Conservation (phyloP, 1,140 invertebrate genomes). For the Plutomurus gul region DNA sequence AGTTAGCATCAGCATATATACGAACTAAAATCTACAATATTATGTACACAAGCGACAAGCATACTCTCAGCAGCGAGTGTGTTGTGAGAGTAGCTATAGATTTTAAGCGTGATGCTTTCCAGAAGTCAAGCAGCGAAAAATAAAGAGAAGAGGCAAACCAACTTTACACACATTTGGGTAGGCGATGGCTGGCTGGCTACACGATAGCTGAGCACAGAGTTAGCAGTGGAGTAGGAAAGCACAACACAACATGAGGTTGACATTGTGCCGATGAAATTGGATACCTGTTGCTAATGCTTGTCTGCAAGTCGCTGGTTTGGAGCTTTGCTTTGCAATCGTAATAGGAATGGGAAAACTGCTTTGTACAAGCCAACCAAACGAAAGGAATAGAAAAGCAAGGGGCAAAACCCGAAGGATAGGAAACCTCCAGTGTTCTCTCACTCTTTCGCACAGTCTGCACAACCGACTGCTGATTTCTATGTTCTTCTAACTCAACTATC, state of each 20-base stretch:
- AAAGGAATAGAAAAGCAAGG: not conserved
- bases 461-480: not conserved
- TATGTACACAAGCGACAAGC: too few relatives aligned
- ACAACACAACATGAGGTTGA: slow-evolving; percentile 37
- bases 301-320: not conserved
- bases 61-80: too few relatives aligned
- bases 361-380: slow-evolving; percentile 2
- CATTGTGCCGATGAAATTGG: slow-evolving; percentile 40
- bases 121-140: too few relatives aligned
- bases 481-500: not conserved
- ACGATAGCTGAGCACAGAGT: not conserved
- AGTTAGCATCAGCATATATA: too few relatives aligned
- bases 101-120: too few relatives aligned
- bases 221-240: slow-evolving; percentile 4
- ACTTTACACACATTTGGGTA: too few relatives aligned
- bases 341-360: slow-evolving; percentile 10
- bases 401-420: not conserved
- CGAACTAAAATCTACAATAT: too few relatives aligned
- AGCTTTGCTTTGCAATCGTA: slow-evolving; percentile 22
- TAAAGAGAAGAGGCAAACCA: not conserved
- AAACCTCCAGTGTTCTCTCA: not conserved
- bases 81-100: too few relatives aligned
- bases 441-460: not conserved
- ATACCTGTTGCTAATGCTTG: slow-evolving; percentile 49
- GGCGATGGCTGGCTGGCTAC: not conserved